phyloP scores from a whole-genome alignment of 2,797 vertebrate genomes.

The Arnoldichthys spilopterus region DNA sequence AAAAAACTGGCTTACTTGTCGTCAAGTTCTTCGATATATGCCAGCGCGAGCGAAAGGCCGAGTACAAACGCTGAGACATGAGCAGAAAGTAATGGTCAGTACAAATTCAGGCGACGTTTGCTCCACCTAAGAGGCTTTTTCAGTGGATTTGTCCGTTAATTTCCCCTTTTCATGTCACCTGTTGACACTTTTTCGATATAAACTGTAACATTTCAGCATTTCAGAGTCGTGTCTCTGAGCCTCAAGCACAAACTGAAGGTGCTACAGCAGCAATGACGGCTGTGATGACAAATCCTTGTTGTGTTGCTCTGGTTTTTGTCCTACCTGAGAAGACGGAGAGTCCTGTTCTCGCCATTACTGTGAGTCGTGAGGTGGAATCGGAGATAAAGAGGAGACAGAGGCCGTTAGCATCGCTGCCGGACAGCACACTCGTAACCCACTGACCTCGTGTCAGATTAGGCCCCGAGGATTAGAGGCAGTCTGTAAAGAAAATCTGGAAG shows the following conservation, averaged over 20 bases:
- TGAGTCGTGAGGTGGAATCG: neutral
- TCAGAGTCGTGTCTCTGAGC: too few relatives aligned
- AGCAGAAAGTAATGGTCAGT: neutral
- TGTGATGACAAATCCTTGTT: too few relatives aligned
- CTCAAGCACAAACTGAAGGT: too few relatives aligned
- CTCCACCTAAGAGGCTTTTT: too few relatives aligned
- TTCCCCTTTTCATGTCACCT: too few relatives aligned
- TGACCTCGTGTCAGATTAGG: constrained; percentile 46
- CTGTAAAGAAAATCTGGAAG: neutral
- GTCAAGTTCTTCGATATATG: constrained; percentile 75
- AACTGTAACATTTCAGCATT: too few relatives aligned
- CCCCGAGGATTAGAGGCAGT: constrained; percentile 22
- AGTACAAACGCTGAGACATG: constrained; percentile 59
- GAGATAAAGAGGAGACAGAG: neutral
- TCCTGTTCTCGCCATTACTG: constrained; percentile 26
- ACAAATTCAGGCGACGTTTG: neutral
- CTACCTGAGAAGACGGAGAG: constrained; percentile 45
- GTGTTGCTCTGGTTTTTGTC: neutral
- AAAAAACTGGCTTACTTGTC: constrained; percentile 68
- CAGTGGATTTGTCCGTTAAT: too few relatives aligned
- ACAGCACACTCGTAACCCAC: constrained; percentile 30
- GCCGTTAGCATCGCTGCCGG: constrained; percentile 19
- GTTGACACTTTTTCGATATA: too few relatives aligned
- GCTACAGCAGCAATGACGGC: too few relatives aligned
- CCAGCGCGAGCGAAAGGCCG: constrained; percentile 45